A percentile compares a stretch with the other conserved stretches of the same genome.
Conservation (phyloP, 2,797 vertebrate genomes). For the Ceryle rudis region DNA sequence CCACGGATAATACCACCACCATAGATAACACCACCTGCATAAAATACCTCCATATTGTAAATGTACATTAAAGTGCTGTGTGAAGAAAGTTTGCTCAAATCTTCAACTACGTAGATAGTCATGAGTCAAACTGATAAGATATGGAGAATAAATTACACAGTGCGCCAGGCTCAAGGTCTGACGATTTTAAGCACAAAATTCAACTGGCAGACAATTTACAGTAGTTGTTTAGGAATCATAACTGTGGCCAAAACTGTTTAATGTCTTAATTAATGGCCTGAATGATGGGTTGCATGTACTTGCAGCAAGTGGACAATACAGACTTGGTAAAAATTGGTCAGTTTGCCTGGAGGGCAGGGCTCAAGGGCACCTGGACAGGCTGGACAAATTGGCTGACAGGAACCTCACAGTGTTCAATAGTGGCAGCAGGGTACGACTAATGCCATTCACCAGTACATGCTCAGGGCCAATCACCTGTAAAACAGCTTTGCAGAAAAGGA, state of each 20-base stretch:
- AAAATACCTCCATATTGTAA: not conserved
- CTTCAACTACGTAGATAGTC: not conserved
- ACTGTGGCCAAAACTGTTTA: not conserved
- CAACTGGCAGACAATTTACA: not conserved
- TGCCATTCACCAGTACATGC: not conserved
- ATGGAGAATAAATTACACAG: not conserved
- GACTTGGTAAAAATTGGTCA: not conserved
- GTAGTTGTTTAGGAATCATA: not conserved
- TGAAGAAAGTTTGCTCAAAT: not conserved
- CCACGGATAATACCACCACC: too few species aligned
- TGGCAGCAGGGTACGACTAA: fast-evolving
- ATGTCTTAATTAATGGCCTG: not conserved
- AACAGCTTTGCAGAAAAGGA: not conserved
- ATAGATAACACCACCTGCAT: too few species aligned
- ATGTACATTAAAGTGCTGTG: not conserved
- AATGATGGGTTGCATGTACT: not conserved
- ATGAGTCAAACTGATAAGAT: not conserved
- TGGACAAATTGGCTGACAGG: not conserved
- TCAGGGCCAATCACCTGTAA: not conserved
- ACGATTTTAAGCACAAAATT: not conserved
- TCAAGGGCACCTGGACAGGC: not conserved
- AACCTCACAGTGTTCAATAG: fast-evolving
- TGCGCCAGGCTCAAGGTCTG: not conserved
- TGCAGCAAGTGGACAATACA: not conserved
- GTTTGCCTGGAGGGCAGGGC: not conserved